Base-by-base conservation (phyloP, 2,888 invertebrate genomes). In the Pantelozetes paolii region DNA sequence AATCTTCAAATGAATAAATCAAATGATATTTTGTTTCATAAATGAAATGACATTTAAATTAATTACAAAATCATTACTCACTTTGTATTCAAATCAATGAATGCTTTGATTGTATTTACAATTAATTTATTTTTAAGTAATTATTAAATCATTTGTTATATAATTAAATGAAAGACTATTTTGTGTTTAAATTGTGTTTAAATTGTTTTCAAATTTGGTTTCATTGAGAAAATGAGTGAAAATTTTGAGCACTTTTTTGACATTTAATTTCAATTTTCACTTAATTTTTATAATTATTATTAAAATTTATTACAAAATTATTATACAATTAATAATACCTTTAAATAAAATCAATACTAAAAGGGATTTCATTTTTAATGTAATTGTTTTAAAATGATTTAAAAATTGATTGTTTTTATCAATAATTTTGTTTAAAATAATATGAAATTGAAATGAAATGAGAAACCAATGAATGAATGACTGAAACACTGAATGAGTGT, bases 11-110 rank as follows among this genome's bases (percentile, higher is more conserved):
- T 45, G 11, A 9, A 18, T 15, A 2, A 45, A 45, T 45, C 45
- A 9, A 8, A 8, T 36, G 36, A 36, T 36, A 8, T 23, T 13
- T 28, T 5, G 18, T 15, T 28, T 30, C 15, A 45, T 8, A 18
- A 57, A 50, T 20, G 1, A 50, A 20, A 20, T 20, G 28, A 30
- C 13, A 57, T 57, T 28, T 23, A 50, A 50, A 50, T 45, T 23
- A 54, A 54, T 54, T 54, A 11, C 8, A 13, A 11, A 26, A 26
- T 28, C 13, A 30, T 5, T 28, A 57, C 57, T 57, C 30, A 57
- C 57, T 57, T 54, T 57, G 57, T 30, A 30, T 57, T 57, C 57
- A 57, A 57, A 23, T 57, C 45, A 18, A 13, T 45, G 15, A 6
- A 45, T 28, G 28, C 28, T 2, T 57, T 28, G 28, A 28, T 57